Evolutionary conservation across 2,888 invertebrate species (phyloP).

Genomic region (Tanaodytes sp.): DNA sequence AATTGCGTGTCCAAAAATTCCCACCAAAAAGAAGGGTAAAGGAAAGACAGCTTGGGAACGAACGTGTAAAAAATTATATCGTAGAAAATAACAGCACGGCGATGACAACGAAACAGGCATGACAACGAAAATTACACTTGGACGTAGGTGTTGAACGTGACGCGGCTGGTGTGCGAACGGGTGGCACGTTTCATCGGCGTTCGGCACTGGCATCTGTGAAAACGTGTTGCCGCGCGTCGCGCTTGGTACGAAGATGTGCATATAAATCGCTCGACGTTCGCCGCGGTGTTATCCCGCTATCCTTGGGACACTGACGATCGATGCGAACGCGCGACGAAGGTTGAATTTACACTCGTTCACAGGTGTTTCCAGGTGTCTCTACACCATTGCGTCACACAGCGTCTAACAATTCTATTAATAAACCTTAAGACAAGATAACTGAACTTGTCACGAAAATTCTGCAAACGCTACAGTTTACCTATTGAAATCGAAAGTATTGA

Average conservation of each 20-base stretch:
- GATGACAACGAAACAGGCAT: no score
- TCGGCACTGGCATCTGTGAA: slow-evolving; percentile 15
- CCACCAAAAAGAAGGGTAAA: no score
- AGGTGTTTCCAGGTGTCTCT: slow-evolving; percentile 20
- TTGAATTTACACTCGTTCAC: slow-evolving; percentile 45
- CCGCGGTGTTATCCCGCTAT: slow-evolving; percentile 32
- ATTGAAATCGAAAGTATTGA: no score
- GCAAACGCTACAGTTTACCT: no score
- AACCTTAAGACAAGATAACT: no score
- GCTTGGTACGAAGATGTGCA: slow-evolving; percentile 43
- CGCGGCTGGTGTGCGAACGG: slow-evolving; percentile 33
- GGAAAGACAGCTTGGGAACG: slow-evolving; percentile 10
- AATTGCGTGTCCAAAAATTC: no score
- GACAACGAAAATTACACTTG: slow-evolving; percentile 38
- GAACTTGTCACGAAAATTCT: no score
- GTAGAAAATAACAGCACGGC: no score
- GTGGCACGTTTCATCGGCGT: slow-evolving; percentile 34
- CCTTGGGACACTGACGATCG: slow-evolving; percentile 46
- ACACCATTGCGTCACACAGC: slow-evolving; percentile 16
- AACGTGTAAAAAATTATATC: slow-evolving; percentile 17
- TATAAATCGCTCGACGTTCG: slow-evolving; percentile 22
- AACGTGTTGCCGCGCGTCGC: slow-evolving; percentile 22
- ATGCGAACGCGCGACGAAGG: slow-evolving; percentile 38
- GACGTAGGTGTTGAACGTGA: slow-evolving; percentile 33
- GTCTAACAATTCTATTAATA: slow-evolving; percentile 26